Percentiles rank a stretch among this genome's conserved stretches.
These are phyloP conservation scores for Achlya flavicornis DNA, from an alignment of 2,888 invertebrate species.

Conservation along the genomic window DNA sequence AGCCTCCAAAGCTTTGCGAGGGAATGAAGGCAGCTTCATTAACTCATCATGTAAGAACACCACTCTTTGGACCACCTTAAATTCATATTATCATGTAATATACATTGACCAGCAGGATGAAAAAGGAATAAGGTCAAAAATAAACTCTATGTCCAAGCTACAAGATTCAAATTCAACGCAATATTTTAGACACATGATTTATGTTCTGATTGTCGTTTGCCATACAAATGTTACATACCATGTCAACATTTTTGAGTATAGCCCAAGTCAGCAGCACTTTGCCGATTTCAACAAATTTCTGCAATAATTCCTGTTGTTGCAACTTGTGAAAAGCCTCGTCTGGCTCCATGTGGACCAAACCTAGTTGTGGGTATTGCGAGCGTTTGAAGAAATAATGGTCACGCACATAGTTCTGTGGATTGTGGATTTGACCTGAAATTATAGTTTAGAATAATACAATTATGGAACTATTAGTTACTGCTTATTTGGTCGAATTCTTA, in stretches of 20 bases:
- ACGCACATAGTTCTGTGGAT: conserved; percentile 96
- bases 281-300: conserved; percentile 98
- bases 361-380: conserved; percentile 98
- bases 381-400: conserved; percentile 98
- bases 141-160: no score
- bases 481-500: neutral
- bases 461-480: neutral
- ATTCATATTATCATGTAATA: conserved; percentile 4
- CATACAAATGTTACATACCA: conserved; percentile 79
- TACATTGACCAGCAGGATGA: neutral
- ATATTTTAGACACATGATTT: no score
- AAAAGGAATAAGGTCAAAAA: neutral
- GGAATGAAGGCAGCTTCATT: conserved; percentile 99
- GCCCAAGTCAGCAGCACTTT: conserved; percentile 97
- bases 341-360: conserved; percentile 95
- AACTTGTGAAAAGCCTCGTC: conserved; percentile 95
- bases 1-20: conserved; percentile 98
- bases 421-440: conserved; percentile 96
- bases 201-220: no score
- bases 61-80: conserved; percentile 96
- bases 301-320: conserved; percentile 94
- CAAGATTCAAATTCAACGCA: neutral
- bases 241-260: conserved; percentile 95
- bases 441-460: neutral
- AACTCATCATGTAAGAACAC: conserved; percentile 99